Evolutionary conservation across 2,797 vertebrate species (phyloP).

Genomic region (Lepus oiostolus): DNA sequence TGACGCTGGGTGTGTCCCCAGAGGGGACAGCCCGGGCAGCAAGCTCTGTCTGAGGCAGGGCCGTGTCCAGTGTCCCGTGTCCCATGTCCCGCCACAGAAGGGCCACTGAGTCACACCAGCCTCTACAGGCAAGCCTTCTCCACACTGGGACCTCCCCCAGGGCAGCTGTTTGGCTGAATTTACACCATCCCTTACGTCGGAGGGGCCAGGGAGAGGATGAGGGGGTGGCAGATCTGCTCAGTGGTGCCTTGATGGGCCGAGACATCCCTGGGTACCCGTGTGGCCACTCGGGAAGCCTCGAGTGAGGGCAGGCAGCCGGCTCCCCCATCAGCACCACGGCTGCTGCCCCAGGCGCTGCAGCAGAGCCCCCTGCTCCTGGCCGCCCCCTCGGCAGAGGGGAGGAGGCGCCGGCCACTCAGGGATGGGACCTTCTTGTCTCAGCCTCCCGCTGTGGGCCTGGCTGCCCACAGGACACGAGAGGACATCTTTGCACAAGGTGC

Average conservation of each 20-base stretch:
- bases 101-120: too few species aligned
- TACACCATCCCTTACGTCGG: fast-evolving
- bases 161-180: slow-evolving; percentile 76
- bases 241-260: slow-evolving; percentile 12
- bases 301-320: slow-evolving; percentile 50
- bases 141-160: neutral
- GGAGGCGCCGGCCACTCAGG: fast-evolving
- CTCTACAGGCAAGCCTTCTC: too few species aligned
- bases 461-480: neutral
- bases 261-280: slow-evolving; percentile 76
- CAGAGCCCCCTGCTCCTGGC: neutral
- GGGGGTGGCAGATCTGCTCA: neutral
- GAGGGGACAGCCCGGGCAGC: too few species aligned
- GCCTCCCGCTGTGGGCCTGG: too few species aligned
- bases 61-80: too few species aligned
- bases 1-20: too few species aligned
- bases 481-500: too few species aligned
- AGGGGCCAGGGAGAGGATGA: neutral
- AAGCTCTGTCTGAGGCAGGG: too few species aligned
- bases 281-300: slow-evolving; percentile 58
- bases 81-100: too few species aligned
- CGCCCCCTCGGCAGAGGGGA: neutral
- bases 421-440: neutral
- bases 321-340: slow-evolving; percentile 41
- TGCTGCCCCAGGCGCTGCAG: neutral